A percentile compares a stretch with the other conserved stretches of the same genome.
phyloP scores from a whole-genome alignment of 1,140 invertebrate species.

The Gonioctena quinquepunctata region DNA sequence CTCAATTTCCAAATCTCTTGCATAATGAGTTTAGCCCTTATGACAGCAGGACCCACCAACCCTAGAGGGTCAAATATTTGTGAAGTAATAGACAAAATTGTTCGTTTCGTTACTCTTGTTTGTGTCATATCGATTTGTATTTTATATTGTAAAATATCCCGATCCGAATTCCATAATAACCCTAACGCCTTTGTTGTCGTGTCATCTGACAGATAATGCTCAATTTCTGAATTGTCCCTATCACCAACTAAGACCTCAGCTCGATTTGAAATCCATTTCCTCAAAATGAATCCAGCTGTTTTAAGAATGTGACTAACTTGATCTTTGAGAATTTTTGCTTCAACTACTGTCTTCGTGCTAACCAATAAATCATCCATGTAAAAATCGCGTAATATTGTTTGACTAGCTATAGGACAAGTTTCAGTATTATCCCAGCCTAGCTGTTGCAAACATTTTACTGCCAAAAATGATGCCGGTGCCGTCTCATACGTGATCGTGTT shows the following conservation, averaged over 20 bases:
- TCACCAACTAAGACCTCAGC: background rate
- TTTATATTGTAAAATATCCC: slow-evolving; percentile 45
- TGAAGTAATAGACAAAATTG: slow-evolving; percentile 46
- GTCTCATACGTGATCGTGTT: slow-evolving; percentile 52
- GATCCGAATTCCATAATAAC: slow-evolving; percentile 42
- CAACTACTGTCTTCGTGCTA: slow-evolving; percentile 35
- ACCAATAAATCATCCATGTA: slow-evolving; percentile 59
- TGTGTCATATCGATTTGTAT: slow-evolving; percentile 12
- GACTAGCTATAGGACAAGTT: slow-evolving; percentile 38
- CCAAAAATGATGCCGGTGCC: slow-evolving; percentile 46
- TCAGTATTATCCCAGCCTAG: slow-evolving; percentile 42
- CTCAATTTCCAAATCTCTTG: slow-evolving; percentile 54
- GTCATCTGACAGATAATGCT: slow-evolving; percentile 7
- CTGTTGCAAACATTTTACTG: slow-evolving; percentile 42
- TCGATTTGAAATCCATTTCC: slow-evolving; percentile 40
- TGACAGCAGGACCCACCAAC: slow-evolving; percentile 49
- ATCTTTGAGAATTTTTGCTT: slow-evolving; percentile 30
- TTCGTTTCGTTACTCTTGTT: slow-evolving; percentile 47
- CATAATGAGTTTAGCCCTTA: slow-evolving; percentile 54
- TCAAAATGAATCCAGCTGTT: slow-evolving; percentile 27
- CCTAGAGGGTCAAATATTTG: slow-evolving; percentile 57
- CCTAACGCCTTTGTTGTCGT: slow-evolving; percentile 47
- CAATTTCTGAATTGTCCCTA: background rate
- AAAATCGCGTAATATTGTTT: slow-evolving; percentile 48
- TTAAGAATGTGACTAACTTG: slow-evolving; percentile 34